Percentiles rank a stretch among this genome's conserved stretches.
Evolutionary conservation across 2,797 vertebrate species (phyloP).

Genomic region (Orestias chungarensis): DNA sequence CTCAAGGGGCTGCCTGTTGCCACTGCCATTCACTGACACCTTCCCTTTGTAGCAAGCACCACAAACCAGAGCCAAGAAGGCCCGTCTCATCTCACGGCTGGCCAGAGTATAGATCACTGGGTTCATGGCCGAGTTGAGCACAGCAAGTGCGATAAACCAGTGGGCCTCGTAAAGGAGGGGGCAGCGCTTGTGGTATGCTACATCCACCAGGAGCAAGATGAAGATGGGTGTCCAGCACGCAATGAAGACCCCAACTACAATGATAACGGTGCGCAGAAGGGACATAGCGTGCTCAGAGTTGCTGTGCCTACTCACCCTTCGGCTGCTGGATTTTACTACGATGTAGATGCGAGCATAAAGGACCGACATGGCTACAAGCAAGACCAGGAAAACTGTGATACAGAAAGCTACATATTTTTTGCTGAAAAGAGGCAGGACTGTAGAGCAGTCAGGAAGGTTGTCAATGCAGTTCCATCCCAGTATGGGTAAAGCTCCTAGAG

Average conservation of each 20-base stretch:
- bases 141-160: constrained; percentile 90
- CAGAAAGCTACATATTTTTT: constrained; percentile 95
- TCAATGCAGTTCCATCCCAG: constrained; percentile 95
- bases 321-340: constrained; percentile 92
- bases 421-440: constrained; percentile 90
- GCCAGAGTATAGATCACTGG: constrained; percentile 95
- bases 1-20: constrained; percentile 77
- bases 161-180: constrained; percentile 84
- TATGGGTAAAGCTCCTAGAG: constrained; percentile 89
- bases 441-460: constrained; percentile 90
- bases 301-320: constrained; percentile 88
- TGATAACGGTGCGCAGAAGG: constrained; percentile 91
- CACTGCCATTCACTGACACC: constrained; percentile 50
- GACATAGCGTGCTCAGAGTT: constrained; percentile 92
- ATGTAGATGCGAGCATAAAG: constrained; percentile 93
- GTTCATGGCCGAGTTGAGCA: constrained; percentile 95
- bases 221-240: constrained; percentile 94
- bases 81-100: constrained; percentile 94
- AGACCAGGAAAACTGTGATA: constrained; percentile 87
- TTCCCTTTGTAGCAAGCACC: constrained; percentile 76
- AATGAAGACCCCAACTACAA: constrained; percentile 93
- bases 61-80: constrained; percentile 90
- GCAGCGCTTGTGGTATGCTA: constrained; percentile 85
- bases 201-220: constrained; percentile 89
- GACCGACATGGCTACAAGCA: constrained; percentile 88